Conservation (phyloP, 2,797 vertebrate genomes). For the Mormyrops attenuatus region DNA sequence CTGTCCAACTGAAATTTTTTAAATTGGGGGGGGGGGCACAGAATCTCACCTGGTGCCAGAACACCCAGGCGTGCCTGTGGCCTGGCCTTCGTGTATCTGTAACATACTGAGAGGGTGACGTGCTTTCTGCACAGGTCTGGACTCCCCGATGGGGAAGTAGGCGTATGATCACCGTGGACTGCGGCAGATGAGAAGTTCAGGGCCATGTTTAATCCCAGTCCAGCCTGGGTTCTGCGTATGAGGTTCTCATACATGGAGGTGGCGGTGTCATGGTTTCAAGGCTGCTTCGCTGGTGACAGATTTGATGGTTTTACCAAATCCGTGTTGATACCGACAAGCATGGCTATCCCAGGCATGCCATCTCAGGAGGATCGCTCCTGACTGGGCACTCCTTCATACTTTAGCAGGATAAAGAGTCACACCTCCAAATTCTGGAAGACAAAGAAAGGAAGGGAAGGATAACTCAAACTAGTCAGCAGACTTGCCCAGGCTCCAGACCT, state of each 20-base stretch:
- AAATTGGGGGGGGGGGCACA: background rate
- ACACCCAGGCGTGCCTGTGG: background rate
- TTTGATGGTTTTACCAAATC: background rate
- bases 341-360: background rate
- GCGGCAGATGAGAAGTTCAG: background rate
- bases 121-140: background rate
- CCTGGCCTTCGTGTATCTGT: background rate
- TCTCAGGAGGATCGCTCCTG: background rate
- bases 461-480: background rate
- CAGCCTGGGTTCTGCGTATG: background rate
- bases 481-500: background rate
- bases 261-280: background rate
- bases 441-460: background rate
- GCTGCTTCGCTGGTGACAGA: background rate
- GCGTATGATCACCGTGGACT: background rate
- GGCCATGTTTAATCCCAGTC: background rate
- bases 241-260: background rate
- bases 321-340: background rate
- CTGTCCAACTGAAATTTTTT: background rate
- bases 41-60: background rate
- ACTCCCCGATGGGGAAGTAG: background rate
- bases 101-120: background rate
- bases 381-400: background rate
- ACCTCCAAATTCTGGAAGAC: background rate
- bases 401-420: background rate